These are phyloP conservation scores for Paguma larvata DNA, from an alignment of 2,797 vertebrate genomes.

Conservation along the genomic window DNA sequence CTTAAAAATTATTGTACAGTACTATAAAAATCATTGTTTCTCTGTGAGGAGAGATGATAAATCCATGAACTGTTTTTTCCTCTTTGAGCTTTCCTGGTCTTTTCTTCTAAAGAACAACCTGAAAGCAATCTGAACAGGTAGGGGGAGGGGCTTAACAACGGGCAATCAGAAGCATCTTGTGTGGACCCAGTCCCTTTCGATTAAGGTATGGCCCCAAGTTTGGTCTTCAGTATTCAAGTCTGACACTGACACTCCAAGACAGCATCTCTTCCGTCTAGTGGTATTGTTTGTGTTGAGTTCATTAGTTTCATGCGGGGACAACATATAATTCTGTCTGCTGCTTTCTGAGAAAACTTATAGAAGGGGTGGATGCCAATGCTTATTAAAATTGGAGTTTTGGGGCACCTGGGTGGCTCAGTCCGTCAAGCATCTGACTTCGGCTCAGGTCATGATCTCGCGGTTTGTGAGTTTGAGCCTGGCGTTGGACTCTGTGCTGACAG, in stretches of 20 bases:
- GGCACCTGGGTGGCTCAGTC: no score
- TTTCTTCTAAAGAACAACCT: conserved; percentile 23
- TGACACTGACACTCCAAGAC: conserved; percentile 67
- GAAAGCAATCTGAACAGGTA: neutral
- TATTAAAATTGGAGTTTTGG: conserved; percentile 76
- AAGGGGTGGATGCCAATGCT: conserved; percentile 77
- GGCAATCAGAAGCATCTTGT: conserved; percentile 50
- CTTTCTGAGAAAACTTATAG: conserved; percentile 83
- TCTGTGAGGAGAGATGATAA: conserved; percentile 5
- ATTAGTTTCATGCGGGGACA: conserved; percentile 85
- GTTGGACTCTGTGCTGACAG: no score
- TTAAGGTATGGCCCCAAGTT: conserved; percentile 68
- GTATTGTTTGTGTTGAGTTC: conserved; percentile 84
- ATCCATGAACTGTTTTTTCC: neutral
- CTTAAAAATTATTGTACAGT: neutral
- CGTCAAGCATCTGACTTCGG: no score
- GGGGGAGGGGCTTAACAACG: neutral
- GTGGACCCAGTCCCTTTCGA: conserved; percentile 66
- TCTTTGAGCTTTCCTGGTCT: neutral
- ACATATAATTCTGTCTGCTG: conserved; percentile 83
- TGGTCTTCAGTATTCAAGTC: conserved; percentile 76
- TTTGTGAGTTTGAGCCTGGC: no score
- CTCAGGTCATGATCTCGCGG: no score
- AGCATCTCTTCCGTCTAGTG: conserved; percentile 72
- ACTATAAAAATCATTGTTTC: neutral